A percentile compares a stretch with the other conserved stretches of the same genome.
phyloP scores from a whole-genome alignment of 2,797 vertebrate species.

The Intellagama lesueurii region DNA sequence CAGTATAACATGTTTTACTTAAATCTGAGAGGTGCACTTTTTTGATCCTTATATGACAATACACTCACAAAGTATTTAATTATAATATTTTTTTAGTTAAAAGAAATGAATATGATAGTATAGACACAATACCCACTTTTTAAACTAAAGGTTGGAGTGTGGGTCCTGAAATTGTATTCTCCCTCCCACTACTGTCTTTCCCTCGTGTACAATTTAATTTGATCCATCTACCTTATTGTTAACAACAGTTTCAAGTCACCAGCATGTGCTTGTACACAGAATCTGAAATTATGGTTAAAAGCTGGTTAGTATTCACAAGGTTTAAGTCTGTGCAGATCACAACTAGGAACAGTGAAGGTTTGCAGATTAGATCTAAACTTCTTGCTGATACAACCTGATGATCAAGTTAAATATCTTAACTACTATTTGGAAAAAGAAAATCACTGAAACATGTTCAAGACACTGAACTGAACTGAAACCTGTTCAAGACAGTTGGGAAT shows the following conservation, averaged over 20 bases:
- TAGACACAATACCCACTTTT: not conserved
- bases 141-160: not conserved
- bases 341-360: not conserved
- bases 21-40: not conserved
- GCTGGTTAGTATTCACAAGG: not conserved
- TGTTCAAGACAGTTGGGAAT: not conserved
- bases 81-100: constrained; percentile 6
- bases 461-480: not conserved
- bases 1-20: not conserved
- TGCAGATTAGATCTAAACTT: not conserved
- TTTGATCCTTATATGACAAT: constrained; percentile 4
- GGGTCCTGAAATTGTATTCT: not conserved
- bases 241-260: not conserved
- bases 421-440: not conserved
- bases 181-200: not conserved
- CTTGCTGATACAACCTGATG: not conserved
- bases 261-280: not conserved
- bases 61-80: not conserved
- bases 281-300: constrained; percentile 1
- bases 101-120: constrained; percentile 3
- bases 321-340: not conserved
- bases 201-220: no score
- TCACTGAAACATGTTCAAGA: not conserved
- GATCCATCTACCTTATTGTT: not conserved
- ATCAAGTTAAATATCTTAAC: not conserved